phyloP scores from a whole-genome alignment of 1,140 invertebrate species.

The Palaemon carinicauda region DNA sequence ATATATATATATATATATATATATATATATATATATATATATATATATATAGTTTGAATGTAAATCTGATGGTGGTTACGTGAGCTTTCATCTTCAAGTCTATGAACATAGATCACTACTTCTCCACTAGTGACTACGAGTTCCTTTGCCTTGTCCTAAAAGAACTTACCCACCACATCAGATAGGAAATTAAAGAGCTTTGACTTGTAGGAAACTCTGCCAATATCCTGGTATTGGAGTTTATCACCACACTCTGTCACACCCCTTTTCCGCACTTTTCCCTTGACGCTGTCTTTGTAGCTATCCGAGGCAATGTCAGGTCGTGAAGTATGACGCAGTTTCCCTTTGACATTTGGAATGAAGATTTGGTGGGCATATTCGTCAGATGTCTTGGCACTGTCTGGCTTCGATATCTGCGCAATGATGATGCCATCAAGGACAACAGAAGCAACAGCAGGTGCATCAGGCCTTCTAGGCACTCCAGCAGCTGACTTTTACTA shows the following conservation, averaged over 20 bases:
- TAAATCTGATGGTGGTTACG: no score
- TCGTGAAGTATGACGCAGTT: no score
- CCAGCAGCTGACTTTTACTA: neutral
- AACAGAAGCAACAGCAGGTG: neutral
- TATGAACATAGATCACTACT: neutral
- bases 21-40: no score
- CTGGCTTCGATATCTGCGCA: no score
- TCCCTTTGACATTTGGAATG: neutral
- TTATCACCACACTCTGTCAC: neutral
- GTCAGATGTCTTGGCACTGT: neutral
- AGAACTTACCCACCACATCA: neutral
- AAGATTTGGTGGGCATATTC: neutral
- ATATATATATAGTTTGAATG: no score
- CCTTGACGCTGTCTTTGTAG: neutral
- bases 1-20: no score
- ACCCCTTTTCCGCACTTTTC: neutral
- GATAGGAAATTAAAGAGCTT: constrained; percentile 10
- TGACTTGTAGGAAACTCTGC: neutral
- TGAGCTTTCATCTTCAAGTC: constrained; percentile 2
- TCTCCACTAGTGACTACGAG: neutral
- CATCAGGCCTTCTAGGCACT: neutral
- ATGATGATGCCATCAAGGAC: neutral
- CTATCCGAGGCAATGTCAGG: neutral
- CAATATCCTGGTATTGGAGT: neutral
- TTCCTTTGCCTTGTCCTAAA: neutral